These are phyloP conservation scores for Umimayanthus kanabou DNA, from an alignment of 92 coral and sea anemone species.

Conservation along the genomic window DNA sequence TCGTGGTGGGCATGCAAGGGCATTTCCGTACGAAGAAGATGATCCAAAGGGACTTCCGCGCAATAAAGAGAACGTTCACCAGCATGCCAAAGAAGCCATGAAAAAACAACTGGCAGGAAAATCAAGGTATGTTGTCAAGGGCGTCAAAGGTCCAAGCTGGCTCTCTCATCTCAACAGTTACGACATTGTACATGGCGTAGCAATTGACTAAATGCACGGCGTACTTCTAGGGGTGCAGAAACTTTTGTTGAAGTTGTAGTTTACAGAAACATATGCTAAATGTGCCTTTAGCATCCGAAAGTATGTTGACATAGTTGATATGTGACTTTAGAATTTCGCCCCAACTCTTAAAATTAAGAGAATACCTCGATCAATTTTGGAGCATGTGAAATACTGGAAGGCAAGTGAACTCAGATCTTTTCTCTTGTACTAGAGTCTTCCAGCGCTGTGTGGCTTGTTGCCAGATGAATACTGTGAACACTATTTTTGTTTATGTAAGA, in stretches of 20 bases:
- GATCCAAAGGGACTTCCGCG: constrained; percentile 72
- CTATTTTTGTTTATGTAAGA: constrained; percentile 45
- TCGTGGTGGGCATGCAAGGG: constrained; percentile 31
- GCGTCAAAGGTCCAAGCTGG: constrained; percentile 65
- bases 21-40: constrained; percentile 44
- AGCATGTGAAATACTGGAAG: constrained; percentile 62
- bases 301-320: constrained; percentile 39
- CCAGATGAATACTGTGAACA: constrained; percentile 56
- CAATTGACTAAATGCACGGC: constrained; percentile 80
- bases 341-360: constrained; percentile 58
- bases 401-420: constrained; percentile 68
- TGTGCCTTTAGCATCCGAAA: constrained; percentile 44
- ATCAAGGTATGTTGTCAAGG: constrained; percentile 36
- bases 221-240: constrained; percentile 63
- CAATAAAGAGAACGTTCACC: constrained; percentile 20
- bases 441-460: constrained; percentile 52
- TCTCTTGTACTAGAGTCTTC: constrained; percentile 55
- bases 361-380: constrained; percentile 49
- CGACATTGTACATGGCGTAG: constrained; percentile 54
- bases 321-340: constrained; percentile 50
- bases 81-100: constrained; percentile 54
- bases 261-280: constrained; percentile 39
- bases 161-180: constrained; percentile 42
- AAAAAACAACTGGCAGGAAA: constrained; percentile 25
- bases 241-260: constrained; percentile 61